Conservation (phyloP, 1,140 invertebrate species). For the Diachasma alloeum region DNA sequence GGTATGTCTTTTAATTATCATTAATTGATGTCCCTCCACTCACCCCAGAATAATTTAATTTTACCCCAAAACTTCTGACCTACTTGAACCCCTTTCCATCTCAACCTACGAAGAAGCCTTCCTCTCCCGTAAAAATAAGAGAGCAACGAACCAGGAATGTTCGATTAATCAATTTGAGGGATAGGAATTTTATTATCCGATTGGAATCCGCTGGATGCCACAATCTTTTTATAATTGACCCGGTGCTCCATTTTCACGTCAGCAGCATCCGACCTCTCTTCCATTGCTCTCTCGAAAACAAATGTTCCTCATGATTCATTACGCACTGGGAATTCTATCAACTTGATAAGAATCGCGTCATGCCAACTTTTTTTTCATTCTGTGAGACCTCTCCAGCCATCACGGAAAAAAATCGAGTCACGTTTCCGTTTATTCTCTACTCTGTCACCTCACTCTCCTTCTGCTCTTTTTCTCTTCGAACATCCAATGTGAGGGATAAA, state of each 20-base stretch:
- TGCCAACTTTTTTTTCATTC: background rate
- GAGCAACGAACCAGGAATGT: background rate
- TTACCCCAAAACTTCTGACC: slow-evolving; percentile 15
- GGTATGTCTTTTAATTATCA: slow-evolving; percentile 21
- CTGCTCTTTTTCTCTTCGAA: too few relatives aligned
- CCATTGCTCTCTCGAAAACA: background rate
- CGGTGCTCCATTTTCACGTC: background rate
- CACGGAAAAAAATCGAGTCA: background rate
- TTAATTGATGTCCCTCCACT: slow-evolving; percentile 11
- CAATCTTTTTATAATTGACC: background rate
- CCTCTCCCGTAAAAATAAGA: background rate
- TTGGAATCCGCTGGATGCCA: background rate
- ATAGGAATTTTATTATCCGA: background rate
- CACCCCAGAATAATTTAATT: slow-evolving; percentile 14
- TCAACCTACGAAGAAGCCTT: background rate
- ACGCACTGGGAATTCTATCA: background rate
- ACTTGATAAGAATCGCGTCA: background rate
- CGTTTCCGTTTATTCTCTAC: background rate
- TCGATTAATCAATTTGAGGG: background rate
- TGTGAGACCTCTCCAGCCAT: background rate
- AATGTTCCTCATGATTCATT: background rate
- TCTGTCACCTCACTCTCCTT: background rate
- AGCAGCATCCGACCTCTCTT: background rate
- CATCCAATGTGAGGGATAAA: background rate
- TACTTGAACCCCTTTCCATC: background rate